phyloP scores from a whole-genome alignment of 2,113 vertebrate species.

The Cottus gobio region DNA sequence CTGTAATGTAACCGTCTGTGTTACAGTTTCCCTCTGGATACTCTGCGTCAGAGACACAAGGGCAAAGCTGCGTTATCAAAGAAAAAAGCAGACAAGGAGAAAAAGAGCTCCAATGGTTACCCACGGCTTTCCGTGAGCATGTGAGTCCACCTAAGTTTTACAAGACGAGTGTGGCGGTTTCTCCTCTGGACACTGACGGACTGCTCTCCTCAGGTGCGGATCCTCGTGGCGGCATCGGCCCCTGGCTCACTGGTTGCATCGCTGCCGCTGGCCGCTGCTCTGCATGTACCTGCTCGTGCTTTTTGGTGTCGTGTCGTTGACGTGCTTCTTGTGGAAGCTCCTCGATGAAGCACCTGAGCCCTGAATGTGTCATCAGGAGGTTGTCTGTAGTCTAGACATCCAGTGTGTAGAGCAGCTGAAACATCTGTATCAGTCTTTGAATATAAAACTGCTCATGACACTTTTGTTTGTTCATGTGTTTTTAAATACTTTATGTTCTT shows the following conservation, averaged over 20 bases:
- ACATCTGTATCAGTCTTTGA: constrained; percentile 30
- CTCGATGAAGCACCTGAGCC: constrained; percentile 14
- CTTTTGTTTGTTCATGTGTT: neutral
- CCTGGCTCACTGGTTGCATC: constrained; percentile 69
- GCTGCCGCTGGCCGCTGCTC: constrained; percentile 76
- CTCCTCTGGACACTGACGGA: neutral
- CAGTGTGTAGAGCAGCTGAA: neutral
- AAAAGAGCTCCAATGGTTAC: constrained; percentile 32
- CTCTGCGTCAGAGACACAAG: constrained; percentile 58
- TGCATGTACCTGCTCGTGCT: constrained; percentile 79
- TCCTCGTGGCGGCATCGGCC: constrained; percentile 52
- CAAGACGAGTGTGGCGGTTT: too few relatives aligned
- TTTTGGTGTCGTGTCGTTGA: constrained; percentile 72
- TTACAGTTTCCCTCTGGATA: constrained; percentile 54
- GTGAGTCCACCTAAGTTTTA: constrained; percentile 42
- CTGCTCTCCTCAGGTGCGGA: constrained; percentile 71
- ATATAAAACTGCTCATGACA: constrained; percentile 19
- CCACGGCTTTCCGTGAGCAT: constrained; percentile 7
- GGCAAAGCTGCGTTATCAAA: constrained; percentile 48
- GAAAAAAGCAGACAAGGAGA: constrained; percentile 53
- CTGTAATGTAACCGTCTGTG: neutral
- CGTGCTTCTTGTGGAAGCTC: constrained; percentile 62
- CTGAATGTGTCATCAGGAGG: neutral
- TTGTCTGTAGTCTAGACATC: neutral
- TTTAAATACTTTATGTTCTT: neutral